Evolutionary conservation across 2,888 invertebrate species (phyloP), one percentile per base, ranked within the genome.

Genomic region (Therioaphis trifolii): DNA sequence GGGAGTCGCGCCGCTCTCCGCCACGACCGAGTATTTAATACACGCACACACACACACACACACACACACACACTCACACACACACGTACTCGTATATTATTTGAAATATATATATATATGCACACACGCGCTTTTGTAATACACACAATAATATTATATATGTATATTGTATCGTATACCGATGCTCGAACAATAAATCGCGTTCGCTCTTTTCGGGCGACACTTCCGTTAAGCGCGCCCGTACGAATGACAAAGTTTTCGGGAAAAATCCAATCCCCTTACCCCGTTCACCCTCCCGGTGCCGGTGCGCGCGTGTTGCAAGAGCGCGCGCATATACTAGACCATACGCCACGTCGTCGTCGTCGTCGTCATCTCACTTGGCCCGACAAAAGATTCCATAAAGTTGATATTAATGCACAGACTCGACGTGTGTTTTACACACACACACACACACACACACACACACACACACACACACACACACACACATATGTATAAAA

Each of bases 111-210:
- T 46, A 46, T 27, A 46, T 18, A 58, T 46, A 35, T 66, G 7
- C 24, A 4, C 14, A 27, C 61, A 24, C 61, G 29, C 40, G 29
- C 71, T 40, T 40, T 74, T 74, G 74, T 35, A 55, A 35, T 21
- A 21, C 15, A 72, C 29, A 74, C n/a, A 55, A 74, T 74, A 69
- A 49, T 71, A 69, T n/a, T 40, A 15, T 71, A 49, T 12, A 27
- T n/a, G 12, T 15, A 71, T n/a, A 49, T 1, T 11, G 15, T 9
- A 52, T 24, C 27, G 27, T 46, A 55, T 61, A 21, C 55, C 78
- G 49, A 68, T 68, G 68, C 40, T 68, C 40, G 40, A 68, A 78
- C 68, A 78, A 78, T 78, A 78, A 68, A 78, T 68, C 68, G 68
- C 40, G 52, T 55, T 68, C 68, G 78, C 52, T 78, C 78, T 78